Percentiles rank a stretch among this genome's conserved stretches.
These are phyloP conservation scores for Vesta saturnalis DNA, from an alignment of 2,888 invertebrate species.

Conservation along the genomic window DNA sequence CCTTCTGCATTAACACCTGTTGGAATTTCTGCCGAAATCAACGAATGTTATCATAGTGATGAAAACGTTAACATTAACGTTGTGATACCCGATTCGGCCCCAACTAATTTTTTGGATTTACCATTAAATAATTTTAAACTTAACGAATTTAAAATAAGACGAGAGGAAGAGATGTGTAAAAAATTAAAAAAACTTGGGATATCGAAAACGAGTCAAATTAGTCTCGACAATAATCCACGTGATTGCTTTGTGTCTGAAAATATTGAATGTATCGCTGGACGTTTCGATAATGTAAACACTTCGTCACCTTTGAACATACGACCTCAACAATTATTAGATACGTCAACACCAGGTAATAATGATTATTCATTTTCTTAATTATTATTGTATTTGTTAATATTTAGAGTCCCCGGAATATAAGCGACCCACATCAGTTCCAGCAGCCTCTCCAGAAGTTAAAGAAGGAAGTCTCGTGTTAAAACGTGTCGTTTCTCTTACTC, in stretches of 20 bases:
- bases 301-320: not conserved
- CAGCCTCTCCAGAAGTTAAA: conserved; percentile 58
- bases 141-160: conserved; percentile 57
- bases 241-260: conserved; percentile 46
- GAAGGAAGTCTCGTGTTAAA: conserved; percentile 78
- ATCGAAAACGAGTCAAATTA: conserved; percentile 61
- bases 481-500: conserved; percentile 85
- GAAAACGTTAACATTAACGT: conserved; percentile 64
- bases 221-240: conserved; percentile 56
- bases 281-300: not conserved
- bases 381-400: conserved; percentile 25
- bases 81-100: conserved; percentile 47
- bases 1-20: conserved; percentile 65
- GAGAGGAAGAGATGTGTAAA: conserved; percentile 49
- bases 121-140: conserved; percentile 59
- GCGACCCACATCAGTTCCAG: conserved; percentile 58
- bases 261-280: conserved; percentile 19
- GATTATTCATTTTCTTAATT: not conserved
- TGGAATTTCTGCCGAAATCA: conserved; percentile 68
- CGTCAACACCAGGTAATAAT: not conserved
- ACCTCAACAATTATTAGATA: not conserved
- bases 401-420: conserved; percentile 53
- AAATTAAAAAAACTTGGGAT: conserved; percentile 60
- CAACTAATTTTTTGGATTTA: conserved; percentile 43
- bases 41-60: conserved; percentile 71